Base-by-base conservation (phyloP, 92 coral and sea anemone genomes). In the Epizoanthus rinbou region DNA sequence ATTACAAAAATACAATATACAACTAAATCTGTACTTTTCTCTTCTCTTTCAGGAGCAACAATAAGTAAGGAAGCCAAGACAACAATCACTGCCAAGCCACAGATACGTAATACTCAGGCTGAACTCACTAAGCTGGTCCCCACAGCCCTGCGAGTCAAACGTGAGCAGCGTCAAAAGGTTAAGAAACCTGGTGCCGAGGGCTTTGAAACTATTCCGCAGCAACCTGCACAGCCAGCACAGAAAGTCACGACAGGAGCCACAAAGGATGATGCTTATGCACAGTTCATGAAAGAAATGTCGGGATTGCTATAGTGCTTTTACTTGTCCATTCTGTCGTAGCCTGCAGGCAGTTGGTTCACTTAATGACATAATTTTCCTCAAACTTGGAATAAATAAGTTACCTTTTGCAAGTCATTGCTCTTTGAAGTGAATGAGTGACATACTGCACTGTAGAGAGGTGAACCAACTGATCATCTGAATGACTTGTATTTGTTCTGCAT, bases 261-360 rank as follows among this genome's bases (percentile, higher is more conserved):
- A 3, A 96, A 96, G 84, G 99, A 96, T 89, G 99, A 96, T 83
- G 99, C 99, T 0, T 96, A 96, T 60, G 99, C 99, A 13, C 89
- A 91, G 67, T 96, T 96, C 87, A 96, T 96, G 99, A 94, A 93
- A 60, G 99, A 96, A 94, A 94, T 96, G 99, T 91, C 87, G 71
- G 94, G 97, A 15, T 89, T 96, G n/a, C 41, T 93, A 85, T 93
- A 85, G 83, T 39, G 15, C 72, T 33, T 14, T 66, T 24, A 28
- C 31, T 66, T 31, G 39, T 39, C 1, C 10, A 66, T 21, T 24
- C 18, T 9, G 39, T 15, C 72, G 72, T 66, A 41, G 31, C 39
- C 39, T 11, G 31, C 5, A 8, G 16, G 72, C 15, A 31, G 54
- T 50, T 50, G 15, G 54, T 50, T 50, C 54, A 50, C 16, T 5